Base-by-base conservation (phyloP, 2,888 invertebrate species). In the Venusia cambrica region DNA sequence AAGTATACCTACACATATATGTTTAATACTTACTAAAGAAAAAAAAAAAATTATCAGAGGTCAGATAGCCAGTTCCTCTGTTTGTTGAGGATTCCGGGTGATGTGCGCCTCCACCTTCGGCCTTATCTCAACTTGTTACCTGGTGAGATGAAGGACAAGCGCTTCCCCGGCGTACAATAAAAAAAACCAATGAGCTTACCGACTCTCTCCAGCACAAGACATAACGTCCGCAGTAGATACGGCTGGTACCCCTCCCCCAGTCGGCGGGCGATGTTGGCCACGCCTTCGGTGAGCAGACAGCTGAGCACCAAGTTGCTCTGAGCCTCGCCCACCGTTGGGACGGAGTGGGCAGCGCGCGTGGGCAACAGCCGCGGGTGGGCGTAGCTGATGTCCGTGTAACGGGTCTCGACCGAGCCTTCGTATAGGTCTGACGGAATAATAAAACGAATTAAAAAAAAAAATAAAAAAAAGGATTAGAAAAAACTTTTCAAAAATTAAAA, bases 241-340 rank as follows among this genome's bases (percentile, higher is more conserved):
- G 80, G 79, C 44, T 91, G 87, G 64, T 90, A 94, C 0, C 81
- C 55, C 0, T 68, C 54, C 29, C 77, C 70, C 10, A 93, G 71
- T 5, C 78, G 71, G 2, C 54, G 38, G 0, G 94, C 92, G 43
- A 92, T 84, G 53, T 88, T 71, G 0, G 92, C 94, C 7, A 94
- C 69, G 1, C 93, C 92, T 66, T 94, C 94, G 0, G 92, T 76
- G 41, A 93, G 75, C 3, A 94, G 63, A 56, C 94, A 94, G 20
- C 89, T 83, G 51, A 91, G 90, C 15, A 91, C 61, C 34, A 94
- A 84, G 74, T 94, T 93, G 28, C 83, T 84, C 56, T 91, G 91
- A 1, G 91, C 91, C 36, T 78, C 73, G 1, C 62, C 65, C 1
- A 78, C 48, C 0, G 75, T 54, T 10, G 57, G 5, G 51, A 48